phyloP scores from a whole-genome alignment of 2,797 vertebrate species.

The Intellagama lesueurii region DNA sequence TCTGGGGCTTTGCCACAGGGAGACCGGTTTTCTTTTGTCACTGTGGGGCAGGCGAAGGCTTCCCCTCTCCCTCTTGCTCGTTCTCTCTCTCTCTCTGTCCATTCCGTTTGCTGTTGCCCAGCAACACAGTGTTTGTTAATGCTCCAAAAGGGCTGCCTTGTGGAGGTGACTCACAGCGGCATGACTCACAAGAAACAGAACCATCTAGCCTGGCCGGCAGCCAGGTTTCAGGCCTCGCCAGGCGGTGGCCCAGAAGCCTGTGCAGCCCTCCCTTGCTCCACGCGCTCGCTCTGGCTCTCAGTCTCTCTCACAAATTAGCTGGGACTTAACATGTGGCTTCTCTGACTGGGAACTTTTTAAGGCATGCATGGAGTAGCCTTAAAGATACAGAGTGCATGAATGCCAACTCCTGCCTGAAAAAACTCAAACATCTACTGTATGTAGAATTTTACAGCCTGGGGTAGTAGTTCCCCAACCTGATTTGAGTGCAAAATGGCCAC shows the following conservation, averaged over 20 bases:
- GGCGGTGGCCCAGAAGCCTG: neutral
- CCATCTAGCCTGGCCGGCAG: slow-evolving; percentile 65
- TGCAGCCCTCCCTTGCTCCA: neutral
- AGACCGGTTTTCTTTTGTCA: neutral
- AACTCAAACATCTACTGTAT: neutral
- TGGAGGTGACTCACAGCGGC: slow-evolving; percentile 67
- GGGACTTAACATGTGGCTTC: neutral
- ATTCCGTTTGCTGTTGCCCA: slow-evolving; percentile 33
- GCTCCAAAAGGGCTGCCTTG: slow-evolving; percentile 50
- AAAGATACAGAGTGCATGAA: neutral
- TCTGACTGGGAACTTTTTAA: neutral
- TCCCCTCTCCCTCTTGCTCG: neutral
- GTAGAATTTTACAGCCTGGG: neutral
- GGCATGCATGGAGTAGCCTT: neutral
- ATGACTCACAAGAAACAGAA: slow-evolving; percentile 56
- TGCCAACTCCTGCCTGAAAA: neutral
- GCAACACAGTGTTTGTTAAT: slow-evolving; percentile 72
- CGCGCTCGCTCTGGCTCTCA: too few relatives aligned
- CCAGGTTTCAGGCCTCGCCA: slow-evolving; percentile 29
- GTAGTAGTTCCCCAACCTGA: neutral
- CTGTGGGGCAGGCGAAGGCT: neutral
- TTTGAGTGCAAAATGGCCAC: neutral
- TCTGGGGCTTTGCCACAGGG: neutral
- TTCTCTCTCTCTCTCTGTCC: neutral
- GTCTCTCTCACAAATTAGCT: neutral